These are phyloP conservation scores for Syngnathus scovelli DNA, from an alignment of 2,113 vertebrate species.

Conservation along the genomic window DNA sequence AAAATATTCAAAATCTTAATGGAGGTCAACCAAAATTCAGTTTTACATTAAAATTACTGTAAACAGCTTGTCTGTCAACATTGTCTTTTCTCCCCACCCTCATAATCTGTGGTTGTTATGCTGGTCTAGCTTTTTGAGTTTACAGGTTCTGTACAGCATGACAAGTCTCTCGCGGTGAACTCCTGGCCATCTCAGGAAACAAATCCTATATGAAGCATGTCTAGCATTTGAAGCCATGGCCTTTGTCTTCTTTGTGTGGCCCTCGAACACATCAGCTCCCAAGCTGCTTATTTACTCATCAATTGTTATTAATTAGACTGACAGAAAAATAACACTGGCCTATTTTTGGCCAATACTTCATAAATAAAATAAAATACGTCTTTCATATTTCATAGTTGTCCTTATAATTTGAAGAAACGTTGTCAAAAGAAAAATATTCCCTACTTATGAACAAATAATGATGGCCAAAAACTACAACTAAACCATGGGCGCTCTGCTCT, in stretches of 20 bases:
- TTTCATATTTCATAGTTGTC: not conserved
- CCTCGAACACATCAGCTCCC: not conserved
- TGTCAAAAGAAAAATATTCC: not conserved
- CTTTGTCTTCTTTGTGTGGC: constrained; percentile 24
- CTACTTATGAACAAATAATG: not conserved
- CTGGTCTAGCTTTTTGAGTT: constrained; percentile 69
- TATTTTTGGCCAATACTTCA: constrained; percentile 11
- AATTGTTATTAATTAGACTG: constrained; percentile 26
- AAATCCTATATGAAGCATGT: constrained; percentile 61
- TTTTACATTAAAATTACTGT: not conserved
- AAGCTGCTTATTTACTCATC: constrained; percentile 28
- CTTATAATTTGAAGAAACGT: not conserved
- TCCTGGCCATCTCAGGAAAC: constrained; percentile 73
- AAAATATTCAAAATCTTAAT: too few relatives aligned
- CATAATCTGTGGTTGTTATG: constrained; percentile 39
- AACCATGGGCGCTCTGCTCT: constrained; percentile 47
- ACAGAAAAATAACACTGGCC: constrained; percentile 5
- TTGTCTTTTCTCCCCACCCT: not conserved
- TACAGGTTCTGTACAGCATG: constrained; percentile 67
- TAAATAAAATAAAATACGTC: constrained; percentile 17
- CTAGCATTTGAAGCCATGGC: constrained; percentile 61
- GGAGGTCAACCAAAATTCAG: too few relatives aligned
- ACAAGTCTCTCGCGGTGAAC: constrained; percentile 64
- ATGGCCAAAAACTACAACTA: constrained; percentile 16
- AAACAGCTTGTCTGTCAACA: not conserved